Evolutionary conservation across 2,113 vertebrate species (phyloP).

Genomic region (Gulo gulo): DNA sequence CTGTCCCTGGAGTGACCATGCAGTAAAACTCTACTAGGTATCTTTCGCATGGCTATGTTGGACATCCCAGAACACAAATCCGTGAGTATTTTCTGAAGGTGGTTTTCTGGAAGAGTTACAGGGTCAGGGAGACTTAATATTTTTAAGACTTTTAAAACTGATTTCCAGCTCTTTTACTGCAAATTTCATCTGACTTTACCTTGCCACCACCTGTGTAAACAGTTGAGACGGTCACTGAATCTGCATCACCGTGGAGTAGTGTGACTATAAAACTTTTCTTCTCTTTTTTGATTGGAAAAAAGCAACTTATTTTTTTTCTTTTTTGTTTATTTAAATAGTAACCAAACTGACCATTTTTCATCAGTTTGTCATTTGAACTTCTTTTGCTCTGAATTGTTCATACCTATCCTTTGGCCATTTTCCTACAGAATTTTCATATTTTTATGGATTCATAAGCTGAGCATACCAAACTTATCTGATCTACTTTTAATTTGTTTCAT

Average conservation of each 20-base stretch:
- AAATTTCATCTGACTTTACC: background rate
- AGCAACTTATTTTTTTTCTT: background rate
- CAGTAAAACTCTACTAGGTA: too few relatives aligned
- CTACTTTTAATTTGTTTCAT: slow-evolving; percentile 11
- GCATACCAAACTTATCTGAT: background rate
- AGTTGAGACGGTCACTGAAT: background rate
- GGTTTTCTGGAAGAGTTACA: background rate
- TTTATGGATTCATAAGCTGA: background rate
- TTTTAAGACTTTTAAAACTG: background rate
- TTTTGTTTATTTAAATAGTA: background rate
- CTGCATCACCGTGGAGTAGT: background rate
- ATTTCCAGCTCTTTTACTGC: background rate
- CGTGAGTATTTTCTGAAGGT: background rate
- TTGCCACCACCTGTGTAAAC: background rate
- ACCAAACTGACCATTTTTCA: background rate
- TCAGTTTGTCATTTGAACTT: background rate
- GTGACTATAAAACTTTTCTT: background rate
- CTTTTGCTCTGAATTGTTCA: background rate
- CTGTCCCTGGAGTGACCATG: background rate
- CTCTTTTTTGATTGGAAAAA: background rate
- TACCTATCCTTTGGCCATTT: background rate
- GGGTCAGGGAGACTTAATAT: background rate
- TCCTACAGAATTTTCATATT: background rate
- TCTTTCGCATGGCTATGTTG: background rate
- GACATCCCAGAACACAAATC: background rate